Percentiles rank a stretch among this genome's conserved stretches.
phyloP scores from a whole-genome alignment of 2,113 vertebrate species.

The Lucifuga dentata region DNA sequence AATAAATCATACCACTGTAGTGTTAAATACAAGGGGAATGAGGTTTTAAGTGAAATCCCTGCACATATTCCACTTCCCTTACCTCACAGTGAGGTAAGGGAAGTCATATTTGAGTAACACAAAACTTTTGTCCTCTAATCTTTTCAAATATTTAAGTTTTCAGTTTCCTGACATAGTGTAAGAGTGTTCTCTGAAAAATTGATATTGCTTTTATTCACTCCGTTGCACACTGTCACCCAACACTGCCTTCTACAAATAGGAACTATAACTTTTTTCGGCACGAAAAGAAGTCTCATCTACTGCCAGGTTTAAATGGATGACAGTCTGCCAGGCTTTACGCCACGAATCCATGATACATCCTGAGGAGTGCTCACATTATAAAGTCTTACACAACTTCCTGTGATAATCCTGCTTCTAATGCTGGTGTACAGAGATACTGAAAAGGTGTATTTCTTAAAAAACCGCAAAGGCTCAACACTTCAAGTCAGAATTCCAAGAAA shows the following conservation, averaged over 20 bases:
- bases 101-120: conserved; percentile 3
- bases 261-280: conserved; percentile 47
- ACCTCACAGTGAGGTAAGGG: background rate
- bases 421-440: no score
- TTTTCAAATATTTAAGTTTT: conserved; percentile 67
- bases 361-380: conserved; percentile 21
- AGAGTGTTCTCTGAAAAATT: conserved; percentile 61
- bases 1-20: no score
- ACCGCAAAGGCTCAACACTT: no score
- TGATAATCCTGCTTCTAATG: no score
- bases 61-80: background rate
- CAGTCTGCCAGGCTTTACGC: conserved; percentile 35
- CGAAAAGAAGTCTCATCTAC: conserved; percentile 47
- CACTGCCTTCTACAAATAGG: conserved; percentile 62
- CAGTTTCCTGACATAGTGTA: conserved; percentile 42
- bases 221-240: conserved; percentile 67
- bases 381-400: background rate
- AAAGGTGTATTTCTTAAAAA: no score
- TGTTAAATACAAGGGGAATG: background rate
- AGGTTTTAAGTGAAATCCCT: background rate
- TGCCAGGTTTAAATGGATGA: conserved; percentile 51
- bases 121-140: conserved; percentile 58
- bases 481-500: no score
- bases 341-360: conserved; percentile 45
- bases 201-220: conserved; percentile 72